phyloP scores from a whole-genome alignment of 2,113 vertebrate species.

The Ceratotherium simum region DNA sequence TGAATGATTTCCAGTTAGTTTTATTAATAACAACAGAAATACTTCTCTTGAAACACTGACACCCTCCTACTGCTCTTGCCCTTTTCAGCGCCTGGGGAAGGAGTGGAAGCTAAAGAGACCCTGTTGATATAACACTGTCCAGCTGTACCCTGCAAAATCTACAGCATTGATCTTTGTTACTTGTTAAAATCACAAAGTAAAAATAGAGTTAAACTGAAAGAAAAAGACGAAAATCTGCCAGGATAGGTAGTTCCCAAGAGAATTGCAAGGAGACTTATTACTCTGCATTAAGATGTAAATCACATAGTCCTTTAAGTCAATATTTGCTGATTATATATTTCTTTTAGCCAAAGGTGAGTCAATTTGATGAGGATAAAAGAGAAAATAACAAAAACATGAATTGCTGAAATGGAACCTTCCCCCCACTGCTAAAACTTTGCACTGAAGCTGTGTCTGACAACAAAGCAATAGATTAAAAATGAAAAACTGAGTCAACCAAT shows the following conservation, averaged over 20 bases:
- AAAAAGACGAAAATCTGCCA: conserved; percentile 6
- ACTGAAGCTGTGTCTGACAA: conserved; percentile 51
- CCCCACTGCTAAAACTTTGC: conserved; percentile 54
- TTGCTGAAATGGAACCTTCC: conserved; percentile 53
- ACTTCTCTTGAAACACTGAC: background rate
- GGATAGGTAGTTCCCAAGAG: background rate
- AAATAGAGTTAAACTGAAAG: conserved; percentile 42
- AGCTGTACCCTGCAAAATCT: background rate
- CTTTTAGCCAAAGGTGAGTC: conserved; percentile 65
- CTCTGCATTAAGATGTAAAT: conserved; percentile 68
- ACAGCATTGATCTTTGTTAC: background rate
- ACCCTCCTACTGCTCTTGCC: conserved; percentile 30
- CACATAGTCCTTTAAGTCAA: background rate
- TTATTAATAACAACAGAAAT: conserved; percentile 46
- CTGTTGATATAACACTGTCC: background rate
- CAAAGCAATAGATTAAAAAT: conserved; percentile 69
- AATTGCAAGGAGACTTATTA: conserved; percentile 44
- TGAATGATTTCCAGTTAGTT: background rate
- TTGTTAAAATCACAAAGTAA: conserved; percentile 49
- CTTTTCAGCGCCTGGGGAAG: background rate
- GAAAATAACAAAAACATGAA: conserved; percentile 63
- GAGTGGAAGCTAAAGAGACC: background rate
- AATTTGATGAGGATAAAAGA: conserved; percentile 7
- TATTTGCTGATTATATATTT: conserved; percentile 60
- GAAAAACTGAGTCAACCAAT: conserved; percentile 62